phyloP scores from a whole-genome alignment of 2,113 vertebrate genomes.

The Phaethon lepturus region DNA sequence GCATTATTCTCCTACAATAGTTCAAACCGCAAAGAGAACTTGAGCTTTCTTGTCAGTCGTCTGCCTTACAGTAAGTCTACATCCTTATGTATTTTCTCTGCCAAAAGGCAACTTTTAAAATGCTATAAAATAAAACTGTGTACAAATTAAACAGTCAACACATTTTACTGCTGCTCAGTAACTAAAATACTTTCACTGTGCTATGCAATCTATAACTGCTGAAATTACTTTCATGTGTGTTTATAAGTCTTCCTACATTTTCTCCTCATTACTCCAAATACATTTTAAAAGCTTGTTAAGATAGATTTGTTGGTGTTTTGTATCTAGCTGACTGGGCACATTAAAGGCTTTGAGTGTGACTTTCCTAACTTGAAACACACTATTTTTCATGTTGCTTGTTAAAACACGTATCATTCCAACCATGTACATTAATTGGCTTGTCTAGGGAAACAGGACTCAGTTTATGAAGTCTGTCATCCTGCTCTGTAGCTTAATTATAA shows the following conservation, averaged over 20 bases:
- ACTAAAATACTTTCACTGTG: constrained; percentile 32
- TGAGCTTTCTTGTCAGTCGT: background rate
- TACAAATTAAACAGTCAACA: constrained; percentile 32
- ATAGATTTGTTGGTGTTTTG: constrained; percentile 28
- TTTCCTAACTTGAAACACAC: constrained; percentile 32
- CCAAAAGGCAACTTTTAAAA: constrained; percentile 53
- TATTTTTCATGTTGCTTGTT: constrained; percentile 43
- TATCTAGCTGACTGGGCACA: constrained; percentile 48
- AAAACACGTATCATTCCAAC: constrained; percentile 52
- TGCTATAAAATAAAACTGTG: constrained; percentile 1
- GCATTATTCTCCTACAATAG: background rate
- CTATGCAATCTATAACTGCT: constrained; percentile 31
- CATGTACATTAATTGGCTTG: constrained; percentile 60
- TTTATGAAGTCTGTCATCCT: constrained; percentile 49
- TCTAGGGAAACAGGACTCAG: constrained; percentile 31
- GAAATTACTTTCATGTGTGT: constrained; percentile 50
- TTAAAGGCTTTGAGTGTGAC: constrained; percentile 22
- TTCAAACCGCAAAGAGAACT: background rate
- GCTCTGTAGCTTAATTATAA: constrained; percentile 52
- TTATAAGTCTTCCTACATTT: constrained; percentile 43
- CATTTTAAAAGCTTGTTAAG: constrained; percentile 52
- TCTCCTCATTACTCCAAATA: constrained; percentile 15
- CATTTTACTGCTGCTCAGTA: constrained; percentile 27
- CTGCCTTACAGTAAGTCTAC: background rate
- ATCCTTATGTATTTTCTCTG: background rate